Conservation (phyloP, 2,797 vertebrate species). For the Enteromius trimaculatus region DNA sequence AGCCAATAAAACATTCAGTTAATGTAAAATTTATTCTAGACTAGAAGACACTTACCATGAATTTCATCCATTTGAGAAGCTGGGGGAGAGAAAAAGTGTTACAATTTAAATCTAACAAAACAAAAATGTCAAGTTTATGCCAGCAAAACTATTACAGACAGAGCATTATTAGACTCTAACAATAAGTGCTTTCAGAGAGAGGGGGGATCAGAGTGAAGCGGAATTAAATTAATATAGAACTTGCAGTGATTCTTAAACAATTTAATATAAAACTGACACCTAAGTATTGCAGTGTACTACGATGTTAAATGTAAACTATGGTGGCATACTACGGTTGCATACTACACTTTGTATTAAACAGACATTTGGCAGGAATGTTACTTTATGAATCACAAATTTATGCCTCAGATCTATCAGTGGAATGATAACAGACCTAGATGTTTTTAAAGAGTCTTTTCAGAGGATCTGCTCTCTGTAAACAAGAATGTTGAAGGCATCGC, state of each 20-base stretch:
- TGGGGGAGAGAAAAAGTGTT: constrained; percentile 21
- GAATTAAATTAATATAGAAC: not conserved
- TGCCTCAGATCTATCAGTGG: not conserved
- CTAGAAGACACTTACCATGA: constrained; percentile 50
- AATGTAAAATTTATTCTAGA: constrained; percentile 4
- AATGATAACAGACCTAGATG: constrained; percentile 2
- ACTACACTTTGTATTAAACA: constrained; percentile 9
- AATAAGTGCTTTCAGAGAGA: not conserved
- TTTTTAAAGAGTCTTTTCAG: constrained; percentile 36
- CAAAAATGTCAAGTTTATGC: not conserved
- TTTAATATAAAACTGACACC: not conserved
- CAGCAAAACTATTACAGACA: not conserved
- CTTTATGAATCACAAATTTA: not conserved
- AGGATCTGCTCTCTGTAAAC: constrained; percentile 28
- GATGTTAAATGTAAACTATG: not conserved
- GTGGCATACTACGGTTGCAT: constrained; percentile 11
- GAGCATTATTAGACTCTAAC: not conserved
- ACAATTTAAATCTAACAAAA: constrained; percentile 13
- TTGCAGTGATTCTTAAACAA: not conserved
- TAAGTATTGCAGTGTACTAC: not conserved
- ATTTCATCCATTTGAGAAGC: constrained; percentile 53
- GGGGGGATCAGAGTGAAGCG: not conserved
- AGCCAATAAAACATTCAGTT: constrained; percentile 7
- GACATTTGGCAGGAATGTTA: constrained; percentile 11
- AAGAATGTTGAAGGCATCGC: constrained; percentile 29